Percentiles rank a stretch among this genome's conserved stretches.
phyloP scores from a whole-genome alignment of 2,113 vertebrate species.

The Zingel zingel region DNA sequence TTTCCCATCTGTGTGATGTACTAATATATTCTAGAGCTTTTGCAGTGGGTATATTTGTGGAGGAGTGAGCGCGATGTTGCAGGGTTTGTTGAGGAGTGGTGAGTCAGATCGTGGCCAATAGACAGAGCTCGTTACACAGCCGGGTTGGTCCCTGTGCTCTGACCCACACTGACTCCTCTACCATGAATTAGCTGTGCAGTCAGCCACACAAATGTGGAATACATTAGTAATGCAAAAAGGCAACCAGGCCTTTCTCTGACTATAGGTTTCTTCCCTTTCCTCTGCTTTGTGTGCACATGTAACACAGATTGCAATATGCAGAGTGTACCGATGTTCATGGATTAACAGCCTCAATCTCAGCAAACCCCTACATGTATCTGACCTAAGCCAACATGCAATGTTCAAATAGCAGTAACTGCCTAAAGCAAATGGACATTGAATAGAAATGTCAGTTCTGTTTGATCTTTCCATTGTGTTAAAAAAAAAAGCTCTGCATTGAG shows the following conservation, averaged over 20 bases:
- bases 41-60: slow-evolving; percentile 32
- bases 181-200: slow-evolving; percentile 60
- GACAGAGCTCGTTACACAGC: slow-evolving; percentile 68
- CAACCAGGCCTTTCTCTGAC: neutral
- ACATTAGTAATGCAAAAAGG: slow-evolving; percentile 59
- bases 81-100: slow-evolving; percentile 47
- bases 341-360: neutral
- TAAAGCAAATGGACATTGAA: neutral
- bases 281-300: slow-evolving; percentile 23
- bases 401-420: neutral
- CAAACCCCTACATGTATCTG: neutral
- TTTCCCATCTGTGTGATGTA: slow-evolving; percentile 19
- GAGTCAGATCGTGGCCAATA: slow-evolving; percentile 62
- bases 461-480: neutral
- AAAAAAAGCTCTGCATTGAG: neutral
- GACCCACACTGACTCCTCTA: slow-evolving; percentile 53
- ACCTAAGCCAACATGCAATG: neutral
- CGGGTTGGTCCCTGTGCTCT: slow-evolving; percentile 40
- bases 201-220: slow-evolving; percentile 57
- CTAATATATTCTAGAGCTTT: slow-evolving; percentile 30
- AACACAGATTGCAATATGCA: neutral
- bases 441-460: neutral
- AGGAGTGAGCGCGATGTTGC: slow-evolving; percentile 52
- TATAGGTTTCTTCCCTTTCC: neutral
- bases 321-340: neutral